These are phyloP conservation scores for Cephus rjabovi DNA, from an alignment of 2,888 invertebrate genomes.

Conservation along the genomic window DNA sequence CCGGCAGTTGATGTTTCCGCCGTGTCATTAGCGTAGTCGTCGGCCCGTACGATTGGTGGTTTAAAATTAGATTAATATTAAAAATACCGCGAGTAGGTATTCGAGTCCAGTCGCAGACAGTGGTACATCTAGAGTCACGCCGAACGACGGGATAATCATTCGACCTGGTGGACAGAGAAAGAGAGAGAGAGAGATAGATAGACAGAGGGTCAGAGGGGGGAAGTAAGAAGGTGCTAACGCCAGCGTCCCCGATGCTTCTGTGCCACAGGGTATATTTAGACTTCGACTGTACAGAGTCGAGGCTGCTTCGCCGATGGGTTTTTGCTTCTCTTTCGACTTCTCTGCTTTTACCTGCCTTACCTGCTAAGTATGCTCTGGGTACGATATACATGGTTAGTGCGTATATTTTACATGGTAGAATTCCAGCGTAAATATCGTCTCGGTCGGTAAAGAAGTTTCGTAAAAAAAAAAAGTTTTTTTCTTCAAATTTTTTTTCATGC, in stretches of 20 bases:
- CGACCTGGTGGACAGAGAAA: background rate
- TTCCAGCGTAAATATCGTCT: background rate
- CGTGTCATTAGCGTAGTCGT: slow-evolving; percentile 21
- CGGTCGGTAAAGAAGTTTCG: background rate
- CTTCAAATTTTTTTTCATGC: background rate
- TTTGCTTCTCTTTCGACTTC: background rate
- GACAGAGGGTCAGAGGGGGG: background rate
- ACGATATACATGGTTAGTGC: background rate
- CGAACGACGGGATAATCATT: background rate
- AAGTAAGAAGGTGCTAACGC: slow-evolving; percentile 3
- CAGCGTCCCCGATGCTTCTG: slow-evolving; percentile 22
- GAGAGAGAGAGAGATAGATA: background rate
- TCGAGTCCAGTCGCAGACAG: background rate
- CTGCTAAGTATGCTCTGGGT: background rate
- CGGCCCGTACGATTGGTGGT: slow-evolving; percentile 13
- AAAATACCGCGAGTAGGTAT: slow-evolving; percentile 25
- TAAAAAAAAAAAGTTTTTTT: background rate
- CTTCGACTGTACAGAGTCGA: slow-evolving; percentile 18
- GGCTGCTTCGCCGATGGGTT: background rate
- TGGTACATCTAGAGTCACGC: background rate
- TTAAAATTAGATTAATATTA: slow-evolving; percentile 30
- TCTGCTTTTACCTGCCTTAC: background rate
- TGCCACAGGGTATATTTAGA: slow-evolving; percentile 27
- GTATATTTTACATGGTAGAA: too few relatives aligned
- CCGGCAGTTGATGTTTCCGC: slow-evolving; percentile 5